Evolutionary conservation across 2,113 vertebrate species (phyloP).

Genomic region (Prinia subflava): DNA sequence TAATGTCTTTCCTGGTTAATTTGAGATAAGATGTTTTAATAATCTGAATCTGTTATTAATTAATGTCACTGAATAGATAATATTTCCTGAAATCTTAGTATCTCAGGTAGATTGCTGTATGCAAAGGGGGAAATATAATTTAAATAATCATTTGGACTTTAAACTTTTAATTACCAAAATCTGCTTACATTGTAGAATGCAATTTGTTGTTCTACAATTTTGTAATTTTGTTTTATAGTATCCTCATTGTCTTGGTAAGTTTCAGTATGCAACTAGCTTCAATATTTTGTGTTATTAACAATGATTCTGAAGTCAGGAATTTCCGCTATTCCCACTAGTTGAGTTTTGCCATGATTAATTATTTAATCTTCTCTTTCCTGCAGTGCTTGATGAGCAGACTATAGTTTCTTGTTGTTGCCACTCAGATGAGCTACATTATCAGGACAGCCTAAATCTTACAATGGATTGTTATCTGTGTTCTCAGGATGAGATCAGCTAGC

Average conservation of each 20-base stretch:
- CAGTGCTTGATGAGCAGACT: neutral
- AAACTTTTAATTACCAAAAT: neutral
- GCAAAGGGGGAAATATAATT: neutral
- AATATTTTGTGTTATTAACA: neutral
- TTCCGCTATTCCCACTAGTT: neutral
- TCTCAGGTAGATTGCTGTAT: neutral
- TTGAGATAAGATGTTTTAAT: neutral
- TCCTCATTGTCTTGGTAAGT: neutral
- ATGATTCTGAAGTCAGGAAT: neutral
- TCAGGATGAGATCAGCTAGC: neutral
- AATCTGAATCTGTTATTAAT: neutral
- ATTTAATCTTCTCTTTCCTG: neutral
- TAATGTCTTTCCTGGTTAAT: neutral
- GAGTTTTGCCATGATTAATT: neutral
- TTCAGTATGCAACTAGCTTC: neutral
- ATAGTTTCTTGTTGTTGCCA: neutral
- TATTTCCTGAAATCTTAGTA: neutral
- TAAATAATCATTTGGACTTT: neutral
- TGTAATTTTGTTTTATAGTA: neutral
- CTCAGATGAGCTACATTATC: neutral
- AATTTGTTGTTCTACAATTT: neutral
- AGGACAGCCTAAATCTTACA: neutral
- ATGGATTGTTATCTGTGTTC: neutral
- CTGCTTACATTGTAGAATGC: neutral
- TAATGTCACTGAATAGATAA: neutral